Base-by-base conservation (phyloP, 2,888 invertebrate genomes). In the Caradrina clavipalpis region DNA sequence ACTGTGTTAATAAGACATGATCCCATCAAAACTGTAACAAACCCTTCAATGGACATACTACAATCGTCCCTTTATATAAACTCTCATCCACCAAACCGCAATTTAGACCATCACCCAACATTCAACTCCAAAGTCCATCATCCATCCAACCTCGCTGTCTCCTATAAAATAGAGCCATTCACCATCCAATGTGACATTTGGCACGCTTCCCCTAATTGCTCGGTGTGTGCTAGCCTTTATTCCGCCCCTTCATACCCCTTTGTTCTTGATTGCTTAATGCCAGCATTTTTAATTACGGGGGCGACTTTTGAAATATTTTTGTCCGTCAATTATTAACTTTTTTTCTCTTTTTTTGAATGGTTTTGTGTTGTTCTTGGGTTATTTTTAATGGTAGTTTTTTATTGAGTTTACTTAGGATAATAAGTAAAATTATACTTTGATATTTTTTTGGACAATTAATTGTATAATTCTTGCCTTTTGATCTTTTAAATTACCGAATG, bases 131-230 rank as follows among this genome's bases (percentile, higher is more conserved):
- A 67, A 57, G 68, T 45, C 22, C 35, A 51, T n/a, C n/a, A n/a
- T n/a, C n/a, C n/a, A 10, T 31, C 15, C 21, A 67, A 58, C 60
- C 66, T 66, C 81, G 82, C 83, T 69, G 51, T 64, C 79, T 76
- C 86, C 72, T 68, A 50, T 87, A 54, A 71, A 82, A 79, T 70
- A 74, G 26, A 69, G 82, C 74, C 60, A 66, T 42, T 58, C 72
- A 70, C 78, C 63, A 63, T 60, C 80, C 71, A 81, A 83, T 76
- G 86, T 86, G 91, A 92, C 93, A 94, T 94, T 94, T 93, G 93
- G 93, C 92, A 88, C 92, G 88, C 82, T 84, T 85, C 70, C 87
- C 82, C 91, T 94, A 94, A 94, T 94, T 93, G 93, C 92, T 79
- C 89, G 83, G 90, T 91, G 89, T 91, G 91, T 87, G 88, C 81